Base-by-base conservation (phyloP, 2,888 invertebrate species). In the Magallana nippona region DNA sequence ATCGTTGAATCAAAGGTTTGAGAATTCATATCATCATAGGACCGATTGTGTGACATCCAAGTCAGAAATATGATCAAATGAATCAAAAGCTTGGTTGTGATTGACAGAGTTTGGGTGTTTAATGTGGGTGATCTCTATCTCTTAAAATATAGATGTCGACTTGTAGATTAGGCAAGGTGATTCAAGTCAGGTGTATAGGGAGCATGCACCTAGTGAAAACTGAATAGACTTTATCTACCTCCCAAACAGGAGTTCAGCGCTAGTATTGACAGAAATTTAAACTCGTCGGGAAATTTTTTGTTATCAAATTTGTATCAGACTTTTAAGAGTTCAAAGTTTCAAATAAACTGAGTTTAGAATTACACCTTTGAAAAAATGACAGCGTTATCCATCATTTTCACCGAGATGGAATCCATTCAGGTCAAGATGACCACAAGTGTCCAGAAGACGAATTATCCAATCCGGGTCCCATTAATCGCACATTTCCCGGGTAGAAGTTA, bases 401-500 rank as follows among this genome's bases (percentile, higher is more conserved):
- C 71, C 13, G 32, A 71, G 32, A 32, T 22, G 22, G 71, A 71
- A 71, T 27, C 15, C 71, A 32, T 71, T 32, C 22, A 71, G 71
- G 71, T 71, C 71, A 71, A 71, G 71, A 71, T 71, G 71, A 71
- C 71, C 71, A 71, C 71, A 71, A 71, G 32, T 71, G 71, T 71
- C 71, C 71, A 71, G 13, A 71, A 71, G 71, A 71, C 71, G 32
- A 71, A 71, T 71, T 71, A 71, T 71, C 71, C 71, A 11, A 22
- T 27, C 22, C 13, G 27, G 32, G 71, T 71, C 71, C 71, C 71
- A 71, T 71, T 71, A 71, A 71, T 71, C 19, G 27, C 71, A 71
- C 71, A 71, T 71, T 71, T 71, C 71, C 71, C 32, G 71, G 71
- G 71, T 71, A 71, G 71, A 71, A 71, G 71, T 71, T 71, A 71